phyloP scores from a whole-genome alignment of 2,888 invertebrate species.

The Holacanthella duospinosa region DNA sequence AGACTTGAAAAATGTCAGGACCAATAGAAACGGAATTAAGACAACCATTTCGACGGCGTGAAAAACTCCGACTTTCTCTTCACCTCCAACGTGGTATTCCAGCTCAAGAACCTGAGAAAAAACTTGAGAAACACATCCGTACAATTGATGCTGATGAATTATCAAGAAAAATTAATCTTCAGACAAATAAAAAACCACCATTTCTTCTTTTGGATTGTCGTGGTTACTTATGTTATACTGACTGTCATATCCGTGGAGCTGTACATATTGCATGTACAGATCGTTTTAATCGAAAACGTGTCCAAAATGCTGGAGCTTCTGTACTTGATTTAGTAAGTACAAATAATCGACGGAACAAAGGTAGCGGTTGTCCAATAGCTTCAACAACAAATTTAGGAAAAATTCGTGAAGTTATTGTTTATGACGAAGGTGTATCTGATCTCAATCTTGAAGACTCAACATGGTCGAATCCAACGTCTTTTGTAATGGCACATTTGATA shows the following conservation, averaged over 20 bases:
- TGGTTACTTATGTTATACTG: constrained; percentile 59
- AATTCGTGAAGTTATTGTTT: constrained; percentile 52
- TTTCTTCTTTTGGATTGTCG: constrained; percentile 55
- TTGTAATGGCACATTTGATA: constrained; percentile 55
- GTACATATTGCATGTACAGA: constrained; percentile 63
- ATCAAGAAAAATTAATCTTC: constrained; percentile 41
- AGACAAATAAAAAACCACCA: constrained; percentile 28
- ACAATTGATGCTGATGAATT: constrained; percentile 48
- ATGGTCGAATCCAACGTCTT: constrained; percentile 51
- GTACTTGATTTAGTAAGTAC: constrained; percentile 56
- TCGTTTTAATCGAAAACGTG: constrained; percentile 54
- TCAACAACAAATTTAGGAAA: constrained; percentile 17
- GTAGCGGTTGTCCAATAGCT: constrained; percentile 7
- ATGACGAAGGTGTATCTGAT: constrained; percentile 57
- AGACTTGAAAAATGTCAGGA: constrained; percentile 21
- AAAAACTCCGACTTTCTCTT: constrained; percentile 32
- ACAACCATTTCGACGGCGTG: constrained; percentile 30
- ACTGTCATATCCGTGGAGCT: constrained; percentile 56
- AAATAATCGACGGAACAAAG: constrained; percentile 53
- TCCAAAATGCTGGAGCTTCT: constrained; percentile 56
- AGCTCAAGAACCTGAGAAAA: not conserved
- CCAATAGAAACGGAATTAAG: constrained; percentile 37
- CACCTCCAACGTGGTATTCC: constrained; percentile 12
- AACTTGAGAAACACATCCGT: constrained; percentile 42
- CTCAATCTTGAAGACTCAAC: constrained; percentile 48